These are phyloP conservation scores for Saguinus midas DNA, from an alignment of 2,113 vertebrate genomes.

Conservation along the genomic window DNA sequence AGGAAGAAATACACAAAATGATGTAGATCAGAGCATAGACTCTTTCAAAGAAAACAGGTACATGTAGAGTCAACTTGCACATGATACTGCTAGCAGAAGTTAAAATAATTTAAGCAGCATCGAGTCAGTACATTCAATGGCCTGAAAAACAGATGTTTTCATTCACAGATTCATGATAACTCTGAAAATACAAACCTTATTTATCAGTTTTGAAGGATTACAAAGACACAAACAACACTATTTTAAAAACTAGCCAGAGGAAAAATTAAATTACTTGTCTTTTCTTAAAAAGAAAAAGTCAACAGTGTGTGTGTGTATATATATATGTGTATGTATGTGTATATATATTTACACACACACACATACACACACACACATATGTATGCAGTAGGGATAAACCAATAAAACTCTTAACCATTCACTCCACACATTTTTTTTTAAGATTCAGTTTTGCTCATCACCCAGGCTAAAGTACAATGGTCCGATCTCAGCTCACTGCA, in stretches of 20 bases:
- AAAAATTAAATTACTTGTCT: background rate
- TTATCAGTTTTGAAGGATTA: background rate
- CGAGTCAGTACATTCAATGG: background rate
- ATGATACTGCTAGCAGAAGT: background rate
- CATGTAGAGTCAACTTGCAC: background rate
- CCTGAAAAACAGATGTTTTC: background rate
- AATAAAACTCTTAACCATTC: background rate
- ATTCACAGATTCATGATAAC: background rate
- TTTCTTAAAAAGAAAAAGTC: background rate
- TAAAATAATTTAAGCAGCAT: background rate
- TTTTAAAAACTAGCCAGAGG: background rate
- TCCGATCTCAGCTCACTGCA: too few relatives aligned
- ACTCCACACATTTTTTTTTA: background rate
- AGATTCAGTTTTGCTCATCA: too few relatives aligned
- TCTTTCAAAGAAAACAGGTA: background rate
- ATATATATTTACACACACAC: too few relatives aligned
- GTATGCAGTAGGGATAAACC: background rate
- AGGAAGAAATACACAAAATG: background rate
- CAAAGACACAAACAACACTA: background rate
- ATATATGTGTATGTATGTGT: background rate
- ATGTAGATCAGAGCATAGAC: background rate
- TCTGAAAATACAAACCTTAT: background rate
- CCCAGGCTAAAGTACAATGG: too few relatives aligned
- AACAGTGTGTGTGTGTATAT: background rate
- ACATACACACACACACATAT: too few relatives aligned